phyloP scores from a whole-genome alignment of 2,888 invertebrate species.

The Oithona nana region DNA sequence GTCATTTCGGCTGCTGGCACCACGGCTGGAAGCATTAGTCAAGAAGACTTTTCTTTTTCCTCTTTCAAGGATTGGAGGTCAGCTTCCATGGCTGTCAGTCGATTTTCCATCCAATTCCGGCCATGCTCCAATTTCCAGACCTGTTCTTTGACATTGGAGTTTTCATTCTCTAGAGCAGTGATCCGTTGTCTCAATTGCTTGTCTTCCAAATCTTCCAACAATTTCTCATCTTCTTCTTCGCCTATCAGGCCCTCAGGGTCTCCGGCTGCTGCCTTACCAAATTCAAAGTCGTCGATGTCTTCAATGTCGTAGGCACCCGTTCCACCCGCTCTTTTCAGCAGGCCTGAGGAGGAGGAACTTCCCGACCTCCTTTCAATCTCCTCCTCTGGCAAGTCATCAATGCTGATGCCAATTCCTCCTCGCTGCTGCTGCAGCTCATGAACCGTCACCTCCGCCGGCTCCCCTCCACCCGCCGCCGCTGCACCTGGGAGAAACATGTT shows the following conservation, averaged over 20 bases:
- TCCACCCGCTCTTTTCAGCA: too few relatives aligned
- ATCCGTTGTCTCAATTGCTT: neutral
- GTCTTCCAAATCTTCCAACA: constrained; percentile 2
- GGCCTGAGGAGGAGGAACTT: too few relatives aligned
- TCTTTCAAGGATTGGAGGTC: neutral
- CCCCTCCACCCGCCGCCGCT: neutral
- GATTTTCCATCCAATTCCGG: constrained; percentile 8
- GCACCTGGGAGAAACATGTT: too few relatives aligned
- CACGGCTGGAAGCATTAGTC: neutral
- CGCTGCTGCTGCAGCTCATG: neutral
- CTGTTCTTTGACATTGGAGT: neutral
- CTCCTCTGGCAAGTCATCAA: too few relatives aligned
- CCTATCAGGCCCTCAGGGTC: neutral
- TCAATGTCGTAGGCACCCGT: neutral
- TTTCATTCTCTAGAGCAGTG: neutral
- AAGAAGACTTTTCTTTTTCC: neutral
- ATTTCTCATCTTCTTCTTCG: constrained; percentile 3
- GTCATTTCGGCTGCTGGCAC: neutral
- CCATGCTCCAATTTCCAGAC: constrained; percentile 11
- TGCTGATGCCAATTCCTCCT: too few relatives aligned
- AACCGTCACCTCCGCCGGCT: neutral
- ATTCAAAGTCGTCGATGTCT: neutral
- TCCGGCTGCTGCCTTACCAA: neutral
- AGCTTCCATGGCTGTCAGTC: neutral
- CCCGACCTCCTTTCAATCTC: too few relatives aligned